Evolutionary conservation across 2,113 vertebrate species (phyloP), one percentile per base, ranked within the genome.

Genomic region (Rousettus leschenaultii): DNA sequence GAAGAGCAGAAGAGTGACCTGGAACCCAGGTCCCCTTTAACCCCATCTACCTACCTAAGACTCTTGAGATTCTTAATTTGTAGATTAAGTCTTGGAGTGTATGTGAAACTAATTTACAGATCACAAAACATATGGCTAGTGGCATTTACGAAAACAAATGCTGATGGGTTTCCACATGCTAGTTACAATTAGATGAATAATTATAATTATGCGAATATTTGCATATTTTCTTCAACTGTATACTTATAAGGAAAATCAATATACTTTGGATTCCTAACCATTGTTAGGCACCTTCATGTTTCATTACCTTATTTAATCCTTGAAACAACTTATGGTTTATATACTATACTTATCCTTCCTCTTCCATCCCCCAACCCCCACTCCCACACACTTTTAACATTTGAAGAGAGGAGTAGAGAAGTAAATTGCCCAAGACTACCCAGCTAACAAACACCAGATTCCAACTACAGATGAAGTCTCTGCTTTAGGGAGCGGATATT

Each of bases 111-210:
- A 79, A 53, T 89, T 74, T 82, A 55, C 73, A 68, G 40, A 82
- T 89, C 63, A 51, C 71, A 96, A 96, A 97, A 97, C 80, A 84
- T 43, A 65, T 94, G 92, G 94, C 97, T 97, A 48, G 79, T 96
- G 94, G 94, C 70, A 59, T 63, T 94, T 94, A 92, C 66, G 28
- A 95, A 95, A 95, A 95, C 48, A 97, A 93, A 95, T 73, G 26
- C 74, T 80, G 84, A 77, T 97, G n/a, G 51, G 55, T 89, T 95
- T 94, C 80, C 84, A 94, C 53, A 88, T 73, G 59, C 82, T 77
- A 80, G 59, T 94, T 94, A 86, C 91, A 96, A 96, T 94, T 97
- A 96, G 86, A 79, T 89, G 74, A 92, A 84, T 22, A 87, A 97
- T 88, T 93, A 82, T 95, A 94, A 96, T 91, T 93, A 63, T 40